Evolutionary conservation across 2,113 vertebrate genomes (phyloP).

Genomic region (Ia io): DNA sequence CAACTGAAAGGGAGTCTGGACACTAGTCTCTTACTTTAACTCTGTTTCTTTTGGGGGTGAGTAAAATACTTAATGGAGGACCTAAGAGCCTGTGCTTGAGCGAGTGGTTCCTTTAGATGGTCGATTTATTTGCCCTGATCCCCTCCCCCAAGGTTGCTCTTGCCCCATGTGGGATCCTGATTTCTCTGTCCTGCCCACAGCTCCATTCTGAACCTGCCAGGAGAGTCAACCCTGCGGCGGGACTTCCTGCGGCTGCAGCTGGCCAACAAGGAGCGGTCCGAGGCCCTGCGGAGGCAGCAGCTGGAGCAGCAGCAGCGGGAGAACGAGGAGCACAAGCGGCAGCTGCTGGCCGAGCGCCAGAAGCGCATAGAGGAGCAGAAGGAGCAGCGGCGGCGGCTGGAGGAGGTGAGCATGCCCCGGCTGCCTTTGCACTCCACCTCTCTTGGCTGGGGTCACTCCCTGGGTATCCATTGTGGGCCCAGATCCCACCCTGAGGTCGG

Average conservation of each 20-base stretch:
- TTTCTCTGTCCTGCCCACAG: conserved; percentile 74
- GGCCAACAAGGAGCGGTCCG: conserved; percentile 97
- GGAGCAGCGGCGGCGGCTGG: conserved; percentile 94
- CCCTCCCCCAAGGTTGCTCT: neutral
- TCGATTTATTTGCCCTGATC: too few species aligned
- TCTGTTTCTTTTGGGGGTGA: neutral
- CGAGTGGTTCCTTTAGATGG: rapidly evolving
- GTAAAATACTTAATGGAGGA: neutral
- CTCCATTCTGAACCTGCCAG: conserved; percentile 97
- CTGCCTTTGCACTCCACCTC: rapidly evolving
- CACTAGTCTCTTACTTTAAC: neutral
- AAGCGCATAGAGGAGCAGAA: conserved; percentile 99
- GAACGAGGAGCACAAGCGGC: conserved; percentile 97
- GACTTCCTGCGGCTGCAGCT: conserved; percentile 97
- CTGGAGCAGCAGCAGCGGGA: conserved; percentile 96
- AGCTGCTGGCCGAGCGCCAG: conserved; percentile 96
- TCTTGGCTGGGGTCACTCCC: rapidly evolving
- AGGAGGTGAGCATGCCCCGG: conserved; percentile 87
- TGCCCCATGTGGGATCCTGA: neutral
- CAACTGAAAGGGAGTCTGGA: too few species aligned
- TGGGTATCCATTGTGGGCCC: rapidly evolving
- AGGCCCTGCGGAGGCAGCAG: conserved; percentile 96
- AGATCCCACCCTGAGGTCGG: rapidly evolving
- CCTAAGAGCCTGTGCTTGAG: neutral
- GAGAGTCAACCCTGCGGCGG: conserved; percentile 94